Evolutionary conservation across 2,888 invertebrate genomes (phyloP), one percentile per base, ranked within the genome.

Genomic region (Piscicola geometra): DNA sequence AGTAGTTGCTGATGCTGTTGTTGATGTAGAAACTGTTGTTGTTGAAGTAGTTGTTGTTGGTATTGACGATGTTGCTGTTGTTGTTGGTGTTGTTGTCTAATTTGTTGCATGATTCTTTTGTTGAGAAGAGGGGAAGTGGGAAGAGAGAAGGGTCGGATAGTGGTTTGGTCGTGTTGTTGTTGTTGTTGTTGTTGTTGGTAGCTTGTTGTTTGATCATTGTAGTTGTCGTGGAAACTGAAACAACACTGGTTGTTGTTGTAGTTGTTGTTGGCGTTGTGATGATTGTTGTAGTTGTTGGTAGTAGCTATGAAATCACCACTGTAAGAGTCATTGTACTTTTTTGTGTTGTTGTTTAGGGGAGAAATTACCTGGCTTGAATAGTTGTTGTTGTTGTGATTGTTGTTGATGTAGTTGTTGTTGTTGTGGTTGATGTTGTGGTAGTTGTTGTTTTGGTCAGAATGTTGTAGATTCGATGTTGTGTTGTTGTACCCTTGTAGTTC

Each of bases 81-180:
- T n/a, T n/a, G n/a, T n/a, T n/a, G n/a, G n/a, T n/a, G n/a, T n/a
- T n/a, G n/a, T n/a, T n/a, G n/a, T n/a, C n/a, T n/a, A n/a, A n/a
- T n/a, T n/a, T n/a, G n/a, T n/a, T n/a, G n/a, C n/a, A n/a, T n/a
- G n/a, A n/a, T n/a, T n/a, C n/a, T n/a, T n/a, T n/a, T n/a, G n/a
- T n/a, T n/a, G n/a, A 3, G 35, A 9, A 30, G 30, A n/a, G n/a
- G 64, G 30, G 25, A 3, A 64, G 3, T 30, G 30, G 30, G 25
- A 64, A 5, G 25, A 64, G 9, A 64, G 3, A 64, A 30, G 21
- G 21, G 21, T 64, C 9, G 9, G 25, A 78, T 70, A 32, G 50
- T n/a, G n/a, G n/a, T n/a, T n/a, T n/a, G n/a, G n/a, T n/a, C n/a
- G n/a, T n/a, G n/a, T n/a, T n/a, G 50, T 47, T 47, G 50, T 47